These are phyloP conservation scores for Tapirus terrestris DNA, from an alignment of 2,113 vertebrate species.

Conservation along the genomic window DNA sequence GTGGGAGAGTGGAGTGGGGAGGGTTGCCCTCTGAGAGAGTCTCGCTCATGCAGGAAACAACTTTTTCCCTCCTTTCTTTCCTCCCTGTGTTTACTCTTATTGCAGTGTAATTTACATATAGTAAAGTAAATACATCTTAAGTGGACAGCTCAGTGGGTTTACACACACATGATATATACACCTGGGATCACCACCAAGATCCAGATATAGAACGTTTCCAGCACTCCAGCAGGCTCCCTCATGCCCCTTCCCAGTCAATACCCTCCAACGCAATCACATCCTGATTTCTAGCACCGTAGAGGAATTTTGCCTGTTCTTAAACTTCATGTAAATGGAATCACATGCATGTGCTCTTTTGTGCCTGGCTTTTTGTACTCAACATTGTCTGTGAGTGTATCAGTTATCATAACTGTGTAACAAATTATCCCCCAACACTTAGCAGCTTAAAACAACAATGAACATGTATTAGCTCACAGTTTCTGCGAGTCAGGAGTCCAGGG, in stretches of 20 bases:
- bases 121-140: background rate
- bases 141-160: background rate
- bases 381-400: background rate
- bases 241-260: background rate
- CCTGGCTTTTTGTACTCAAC: background rate
- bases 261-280: background rate
- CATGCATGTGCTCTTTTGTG: background rate
- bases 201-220: background rate
- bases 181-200: background rate
- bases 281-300: background rate
- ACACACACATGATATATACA: background rate
- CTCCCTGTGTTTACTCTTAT: background rate
- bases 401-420: conserved; percentile 26
- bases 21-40: background rate
- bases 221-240: background rate
- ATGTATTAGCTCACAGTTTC: background rate
- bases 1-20: background rate
- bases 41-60: background rate
- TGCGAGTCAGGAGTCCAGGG: background rate
- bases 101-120: background rate
- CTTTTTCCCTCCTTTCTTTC: background rate
- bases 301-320: background rate
- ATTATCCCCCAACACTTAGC: background rate
- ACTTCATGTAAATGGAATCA: background rate
- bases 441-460: background rate